Evolutionary conservation across 2,888 invertebrate genomes (phyloP).

Genomic region (Micropterix aruncella): DNA sequence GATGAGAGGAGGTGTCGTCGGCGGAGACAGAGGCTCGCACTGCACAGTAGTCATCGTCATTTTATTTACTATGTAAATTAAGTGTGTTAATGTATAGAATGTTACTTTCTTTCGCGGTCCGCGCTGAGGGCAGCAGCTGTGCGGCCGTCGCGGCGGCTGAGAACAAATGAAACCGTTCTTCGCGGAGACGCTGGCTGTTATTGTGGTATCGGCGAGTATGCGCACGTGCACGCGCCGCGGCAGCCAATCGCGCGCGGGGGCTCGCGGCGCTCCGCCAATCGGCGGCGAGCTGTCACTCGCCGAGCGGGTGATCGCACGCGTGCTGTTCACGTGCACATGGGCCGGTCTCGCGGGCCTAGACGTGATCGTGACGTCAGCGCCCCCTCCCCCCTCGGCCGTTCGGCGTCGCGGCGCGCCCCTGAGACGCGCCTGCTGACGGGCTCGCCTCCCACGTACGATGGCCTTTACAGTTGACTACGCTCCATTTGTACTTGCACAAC

Average conservation of each 20-base stretch:
- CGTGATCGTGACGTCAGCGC: constrained; percentile 33
- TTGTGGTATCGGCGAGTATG: constrained; percentile 35
- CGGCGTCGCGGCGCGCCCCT: constrained; percentile 39
- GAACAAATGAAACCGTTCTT: constrained; percentile 37
- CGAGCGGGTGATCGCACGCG: constrained; percentile 60
- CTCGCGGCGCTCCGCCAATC: constrained; percentile 56
- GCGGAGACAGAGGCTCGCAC: constrained; percentile 50
- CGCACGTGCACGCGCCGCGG: constrained; percentile 23
- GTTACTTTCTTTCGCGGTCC: too few species aligned
- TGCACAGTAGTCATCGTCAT: constrained; percentile 16
- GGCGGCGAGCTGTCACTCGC: constrained; percentile 48
- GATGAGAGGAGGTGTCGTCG: constrained; percentile 56
- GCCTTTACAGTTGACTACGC: too few species aligned
- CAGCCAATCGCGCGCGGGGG: constrained; percentile 52
- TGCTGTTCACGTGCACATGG: constrained; percentile 76
- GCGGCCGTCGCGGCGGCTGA: constrained; percentile 27
- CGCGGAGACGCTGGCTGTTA: constrained; percentile 21
- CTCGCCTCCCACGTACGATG: neutral
- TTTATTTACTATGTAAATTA: too few species aligned
- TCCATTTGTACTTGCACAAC: too few species aligned
- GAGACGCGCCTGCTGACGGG: constrained; percentile 13
- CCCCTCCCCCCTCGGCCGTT: constrained; percentile 38
- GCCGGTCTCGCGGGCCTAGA: constrained; percentile 47
- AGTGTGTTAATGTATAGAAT: too few species aligned
- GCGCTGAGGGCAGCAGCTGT: too few species aligned